Evolutionary conservation across 2,113 vertebrate species (phyloP).

Genomic region (Osmerus mordax): DNA sequence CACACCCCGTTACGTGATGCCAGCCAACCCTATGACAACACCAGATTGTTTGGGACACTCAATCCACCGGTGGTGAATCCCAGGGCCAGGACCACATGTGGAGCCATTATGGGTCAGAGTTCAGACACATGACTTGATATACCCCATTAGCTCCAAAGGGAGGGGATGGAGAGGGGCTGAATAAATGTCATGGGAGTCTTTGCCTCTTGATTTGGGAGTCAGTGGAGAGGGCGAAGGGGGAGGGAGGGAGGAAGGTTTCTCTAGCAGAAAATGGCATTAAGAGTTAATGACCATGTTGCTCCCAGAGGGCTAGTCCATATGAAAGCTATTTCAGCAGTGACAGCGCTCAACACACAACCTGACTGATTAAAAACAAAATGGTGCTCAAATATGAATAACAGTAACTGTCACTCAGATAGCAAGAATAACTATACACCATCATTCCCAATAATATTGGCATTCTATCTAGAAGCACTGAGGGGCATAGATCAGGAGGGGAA

Average conservation of each 20-base stretch:
- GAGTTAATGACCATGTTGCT: constrained; percentile 74
- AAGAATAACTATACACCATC: constrained; percentile 13
- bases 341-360: constrained; percentile 64
- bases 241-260: constrained; percentile 46
- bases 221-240: constrained; percentile 54
- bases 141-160: constrained; percentile 44
- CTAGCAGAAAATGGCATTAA: constrained; percentile 72
- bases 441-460: background rate
- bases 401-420: constrained; percentile 59
- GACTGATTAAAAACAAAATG: constrained; percentile 70
- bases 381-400: constrained; percentile 61
- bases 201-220: constrained; percentile 68
- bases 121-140: constrained; percentile 58
- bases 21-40: constrained; percentile 41
- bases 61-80: constrained; percentile 42
- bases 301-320: constrained; percentile 72
- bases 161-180: constrained; percentile 40
- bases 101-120: constrained; percentile 51
- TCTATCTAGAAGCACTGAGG: background rate
- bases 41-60: constrained; percentile 61
- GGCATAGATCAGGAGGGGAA: too few relatives aligned
- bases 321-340: constrained; percentile 69
- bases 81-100: constrained; percentile 39
- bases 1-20: constrained; percentile 38
- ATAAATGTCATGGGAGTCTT: constrained; percentile 65